These are phyloP conservation scores for Drosophila burlai DNA, from an alignment of 1,140 invertebrate genomes.

Conservation along the genomic window DNA sequence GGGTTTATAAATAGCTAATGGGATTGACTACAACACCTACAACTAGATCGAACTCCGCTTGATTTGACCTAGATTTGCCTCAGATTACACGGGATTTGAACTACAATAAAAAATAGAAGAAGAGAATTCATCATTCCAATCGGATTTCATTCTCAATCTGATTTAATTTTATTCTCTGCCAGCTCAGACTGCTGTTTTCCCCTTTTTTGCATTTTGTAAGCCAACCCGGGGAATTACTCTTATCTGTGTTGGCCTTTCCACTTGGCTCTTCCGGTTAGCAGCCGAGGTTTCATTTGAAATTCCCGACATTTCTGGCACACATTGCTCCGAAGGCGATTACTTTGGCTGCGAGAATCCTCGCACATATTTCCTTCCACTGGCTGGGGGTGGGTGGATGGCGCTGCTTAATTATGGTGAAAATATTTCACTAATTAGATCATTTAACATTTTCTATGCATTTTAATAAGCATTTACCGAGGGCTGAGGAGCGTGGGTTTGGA, in stretches of 20 bases:
- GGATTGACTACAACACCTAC: not conserved
- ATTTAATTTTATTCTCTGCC: conserved; percentile 9
- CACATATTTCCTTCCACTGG: conserved; percentile 12
- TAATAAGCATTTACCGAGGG: conserved; percentile 47
- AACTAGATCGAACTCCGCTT: not conserved
- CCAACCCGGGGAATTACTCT: conserved; percentile 17
- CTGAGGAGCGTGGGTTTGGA: not conserved
- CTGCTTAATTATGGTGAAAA: conserved; percentile 53
- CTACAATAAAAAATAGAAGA: not conserved
- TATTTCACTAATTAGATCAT: conserved; percentile 73
- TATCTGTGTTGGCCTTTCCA: conserved; percentile 19
- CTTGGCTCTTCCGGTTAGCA: conserved; percentile 6
- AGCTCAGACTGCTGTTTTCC: not conserved
- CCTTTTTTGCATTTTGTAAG: not conserved
- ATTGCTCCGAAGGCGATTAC: conserved; percentile 31
- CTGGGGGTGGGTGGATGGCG: conserved; percentile 8
- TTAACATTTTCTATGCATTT: conserved; percentile 70
- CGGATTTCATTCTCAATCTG: conserved; percentile 11
- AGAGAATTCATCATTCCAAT: conserved; percentile 4
- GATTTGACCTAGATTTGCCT: not conserved
- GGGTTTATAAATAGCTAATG: conserved; percentile 1
- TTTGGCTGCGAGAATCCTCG: conserved; percentile 3
- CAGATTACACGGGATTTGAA: not conserved
- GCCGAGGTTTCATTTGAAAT: conserved; percentile 22
- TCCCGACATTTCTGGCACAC: conserved; percentile 36